A percentile compares a stretch with the other conserved stretches of the same genome.
phyloP scores from a whole-genome alignment of 1,140 invertebrate species.

The Penaeus chinensis region DNA sequence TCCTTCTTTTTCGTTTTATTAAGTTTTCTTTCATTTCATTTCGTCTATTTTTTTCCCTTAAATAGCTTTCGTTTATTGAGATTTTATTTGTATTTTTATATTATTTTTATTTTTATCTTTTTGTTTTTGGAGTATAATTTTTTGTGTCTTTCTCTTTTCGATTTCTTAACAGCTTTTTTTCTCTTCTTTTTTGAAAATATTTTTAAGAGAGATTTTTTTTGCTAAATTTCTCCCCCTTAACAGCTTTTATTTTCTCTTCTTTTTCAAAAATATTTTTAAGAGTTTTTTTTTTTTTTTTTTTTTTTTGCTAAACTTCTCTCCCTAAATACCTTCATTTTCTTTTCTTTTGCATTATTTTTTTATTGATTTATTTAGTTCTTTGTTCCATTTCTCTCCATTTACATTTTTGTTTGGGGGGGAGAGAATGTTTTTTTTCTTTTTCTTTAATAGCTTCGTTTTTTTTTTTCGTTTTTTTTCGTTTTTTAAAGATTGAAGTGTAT shows the following conservation, averaged over 20 bases:
- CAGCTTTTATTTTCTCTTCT: no score
- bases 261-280: no score
- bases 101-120: not conserved
- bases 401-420: no score
- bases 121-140: not conserved
- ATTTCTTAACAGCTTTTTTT: not conserved
- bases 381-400: not conserved
- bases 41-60: not conserved
- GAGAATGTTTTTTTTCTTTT: not conserved
- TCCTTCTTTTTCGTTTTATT: no score
- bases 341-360: not conserved
- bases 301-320: not conserved
- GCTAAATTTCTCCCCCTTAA: not conserved
- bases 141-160: not conserved
- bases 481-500: no score
- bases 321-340: not conserved
- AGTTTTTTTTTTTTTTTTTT: no score
- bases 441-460: no score
- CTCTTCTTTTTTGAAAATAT: no score
- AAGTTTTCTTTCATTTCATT: no score
- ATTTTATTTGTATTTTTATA: not conserved
- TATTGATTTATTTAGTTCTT: not conserved
- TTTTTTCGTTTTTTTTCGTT: no score
- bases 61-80: not conserved
- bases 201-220: no score